Base-by-base conservation (phyloP, 2,888 invertebrate species). In the Melanotus villosus region DNA sequence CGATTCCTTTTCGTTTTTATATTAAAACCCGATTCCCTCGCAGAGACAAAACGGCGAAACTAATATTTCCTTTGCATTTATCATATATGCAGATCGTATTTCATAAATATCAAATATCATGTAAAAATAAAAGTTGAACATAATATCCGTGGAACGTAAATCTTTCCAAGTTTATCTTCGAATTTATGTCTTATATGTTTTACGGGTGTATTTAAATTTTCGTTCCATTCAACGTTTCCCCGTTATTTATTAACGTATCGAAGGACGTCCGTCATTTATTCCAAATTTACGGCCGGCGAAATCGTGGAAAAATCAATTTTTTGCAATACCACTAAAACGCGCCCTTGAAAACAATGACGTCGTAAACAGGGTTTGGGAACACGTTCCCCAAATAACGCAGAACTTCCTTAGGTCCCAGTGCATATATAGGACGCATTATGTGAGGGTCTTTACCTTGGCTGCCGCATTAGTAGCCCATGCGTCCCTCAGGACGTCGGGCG, bases 381-480 rank as follows among this genome's bases (percentile, higher is more conserved):
- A 52, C 66, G 58, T 52, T 66, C 30, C 43, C 54, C 63, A 43
- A 52, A 78, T 76, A 77, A 77, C 76, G 75, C 71, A 70, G 68
- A 68, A 70, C 32, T 32, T 52, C 50, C 56, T 76, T 71, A 57
- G 69, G 77, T 78, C 77, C 78, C 77, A 77, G 74, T 77, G 80
- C 81, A 80, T 80, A 80, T 81, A 81, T 79, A 80, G 80, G 80
- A 80, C 80, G 77, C 79, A 80, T 81, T 80, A 80, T 76, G 76
- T 73, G 73, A 75, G 77, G 71, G 77, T 76, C 76, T 75, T 76
- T 77, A 78, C 77, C 77, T 79, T 76, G 76, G 76, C 71, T 75
- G 73, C 73, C 71, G 77, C 74, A 77, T 78, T 78, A 77, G 73
- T 72, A 72, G 71, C 71, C 70, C 73, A 74, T 73, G 72, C 34